These are phyloP conservation scores for Plebejus anna DNA, from an alignment of 2,888 invertebrate species.

Conservation along the genomic window DNA sequence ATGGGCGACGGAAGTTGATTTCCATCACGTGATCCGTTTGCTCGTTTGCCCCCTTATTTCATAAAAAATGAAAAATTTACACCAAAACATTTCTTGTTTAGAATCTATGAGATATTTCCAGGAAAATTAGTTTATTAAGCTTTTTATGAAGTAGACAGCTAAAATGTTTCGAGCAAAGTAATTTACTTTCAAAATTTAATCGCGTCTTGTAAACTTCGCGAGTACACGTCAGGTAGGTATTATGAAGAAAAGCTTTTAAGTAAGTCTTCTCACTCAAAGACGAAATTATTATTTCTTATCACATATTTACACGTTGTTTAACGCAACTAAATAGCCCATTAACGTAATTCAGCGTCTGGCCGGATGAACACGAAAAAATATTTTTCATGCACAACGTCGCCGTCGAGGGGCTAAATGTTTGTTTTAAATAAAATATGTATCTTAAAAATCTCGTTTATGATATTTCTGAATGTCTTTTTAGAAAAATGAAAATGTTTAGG, in stretches of 20 bases:
- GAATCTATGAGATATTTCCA: no score
- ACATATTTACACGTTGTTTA: constrained; percentile 28
- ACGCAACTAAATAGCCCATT: constrained; percentile 22
- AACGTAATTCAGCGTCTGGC: not conserved
- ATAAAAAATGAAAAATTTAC: no score
- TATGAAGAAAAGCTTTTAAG: not conserved
- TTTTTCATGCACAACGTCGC: not conserved
- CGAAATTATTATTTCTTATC: not conserved
- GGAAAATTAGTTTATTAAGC: not conserved
- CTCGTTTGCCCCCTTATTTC: no score
- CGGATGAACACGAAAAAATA: not conserved
- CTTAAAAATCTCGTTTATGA: constrained; percentile 8
- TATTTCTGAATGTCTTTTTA: constrained; percentile 4
- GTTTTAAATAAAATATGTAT: not conserved
- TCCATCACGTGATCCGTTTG: no score
- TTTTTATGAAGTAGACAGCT: not conserved
- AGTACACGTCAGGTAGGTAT: not conserved
- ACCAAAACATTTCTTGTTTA: no score
- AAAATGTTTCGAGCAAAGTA: not conserved
- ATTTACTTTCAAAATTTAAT: not conserved
- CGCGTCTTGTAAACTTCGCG: not conserved
- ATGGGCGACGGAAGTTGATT: no score
- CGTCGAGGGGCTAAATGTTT: not conserved
- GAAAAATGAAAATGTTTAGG: not conserved
- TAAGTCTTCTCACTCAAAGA: not conserved